A percentile compares a stretch with the other conserved stretches of the same genome.
phyloP scores from a whole-genome alignment of 2,113 vertebrate genomes.

The sheep (Ovis aries) region DNA sequence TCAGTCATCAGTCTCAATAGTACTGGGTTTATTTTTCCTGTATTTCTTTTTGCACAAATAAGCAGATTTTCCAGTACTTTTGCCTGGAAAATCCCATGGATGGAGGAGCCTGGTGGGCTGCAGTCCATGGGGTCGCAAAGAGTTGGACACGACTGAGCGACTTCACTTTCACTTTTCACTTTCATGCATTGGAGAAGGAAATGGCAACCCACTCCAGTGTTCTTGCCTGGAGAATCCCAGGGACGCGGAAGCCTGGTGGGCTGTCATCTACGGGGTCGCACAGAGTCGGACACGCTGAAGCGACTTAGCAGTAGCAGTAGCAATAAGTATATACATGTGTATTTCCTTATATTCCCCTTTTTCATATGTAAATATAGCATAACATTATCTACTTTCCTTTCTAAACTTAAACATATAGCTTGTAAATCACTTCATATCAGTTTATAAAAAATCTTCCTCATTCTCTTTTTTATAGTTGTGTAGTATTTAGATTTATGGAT shows the following conservation, averaged over 20 bases:
- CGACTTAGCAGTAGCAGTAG: no score
- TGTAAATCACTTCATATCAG: background rate
- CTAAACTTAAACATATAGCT: background rate
- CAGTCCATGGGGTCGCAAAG: no score
- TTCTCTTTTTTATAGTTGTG: background rate
- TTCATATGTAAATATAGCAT: background rate
- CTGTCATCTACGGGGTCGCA: no score
- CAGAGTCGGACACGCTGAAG: no score
- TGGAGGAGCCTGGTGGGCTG: no score
- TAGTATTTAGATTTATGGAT: background rate
- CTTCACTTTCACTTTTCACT: no score
- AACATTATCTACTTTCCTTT: background rate
- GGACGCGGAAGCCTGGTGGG: no score
- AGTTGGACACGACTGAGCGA: no score
- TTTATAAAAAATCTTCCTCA: background rate
- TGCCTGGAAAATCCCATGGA: no score
- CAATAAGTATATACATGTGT: background rate
- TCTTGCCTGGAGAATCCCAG: no score
- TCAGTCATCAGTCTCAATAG: background rate
- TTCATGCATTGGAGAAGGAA: no score
- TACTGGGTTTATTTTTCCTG: background rate
- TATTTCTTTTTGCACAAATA: slow-evolving; percentile 1
- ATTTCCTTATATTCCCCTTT: background rate
- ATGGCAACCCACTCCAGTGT: no score
- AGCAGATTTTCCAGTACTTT: background rate